Evolutionary conservation across 2,797 vertebrate genomes (phyloP).

Genomic region (Triplophysa yarkandensis): DNA sequence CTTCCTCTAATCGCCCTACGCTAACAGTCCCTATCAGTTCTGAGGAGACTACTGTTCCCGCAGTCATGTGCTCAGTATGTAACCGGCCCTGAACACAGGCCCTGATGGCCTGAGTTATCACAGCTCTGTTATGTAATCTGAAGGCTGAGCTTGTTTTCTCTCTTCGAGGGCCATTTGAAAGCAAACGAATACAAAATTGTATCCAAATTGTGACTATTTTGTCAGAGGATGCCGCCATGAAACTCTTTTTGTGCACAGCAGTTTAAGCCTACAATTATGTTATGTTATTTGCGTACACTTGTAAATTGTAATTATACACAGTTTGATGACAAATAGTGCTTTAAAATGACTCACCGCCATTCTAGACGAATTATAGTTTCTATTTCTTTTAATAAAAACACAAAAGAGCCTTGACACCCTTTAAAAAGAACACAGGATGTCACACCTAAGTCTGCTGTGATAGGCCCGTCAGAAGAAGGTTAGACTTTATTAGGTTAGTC

Average conservation of each 20-base stretch:
- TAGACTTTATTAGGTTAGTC: conserved; percentile 40
- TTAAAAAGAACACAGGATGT: conserved; percentile 28
- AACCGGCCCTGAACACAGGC: conserved; percentile 37
- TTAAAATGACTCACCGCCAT: conserved; percentile 20
- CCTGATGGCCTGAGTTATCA: conserved; percentile 18
- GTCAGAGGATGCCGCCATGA: background rate
- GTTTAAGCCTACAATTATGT: conserved; percentile 34
- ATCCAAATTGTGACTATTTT: conserved; percentile 12
- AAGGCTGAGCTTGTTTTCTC: conserved; percentile 41
- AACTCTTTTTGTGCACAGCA: conserved; percentile 9
- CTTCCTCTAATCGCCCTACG: conserved; percentile 10
- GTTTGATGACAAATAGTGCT: conserved; percentile 13
- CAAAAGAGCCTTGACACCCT: conserved; percentile 13
- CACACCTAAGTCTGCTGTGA: conserved; percentile 27
- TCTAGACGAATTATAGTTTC: background rate
- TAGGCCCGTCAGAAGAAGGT: conserved; percentile 35
- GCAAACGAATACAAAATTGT: conserved; percentile 5
- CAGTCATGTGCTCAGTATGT: conserved; percentile 48
- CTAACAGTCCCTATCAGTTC: conserved; percentile 14
- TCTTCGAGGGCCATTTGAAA: conserved; percentile 17
- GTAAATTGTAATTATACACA: conserved; percentile 45
- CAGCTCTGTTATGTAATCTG: conserved; percentile 43
- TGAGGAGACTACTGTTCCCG: conserved; percentile 34
- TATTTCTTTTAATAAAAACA: conserved; percentile 19
- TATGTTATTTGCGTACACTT: conserved; percentile 24